phyloP scores from a whole-genome alignment of 2,888 invertebrate species.

The Aquatica leii region DNA sequence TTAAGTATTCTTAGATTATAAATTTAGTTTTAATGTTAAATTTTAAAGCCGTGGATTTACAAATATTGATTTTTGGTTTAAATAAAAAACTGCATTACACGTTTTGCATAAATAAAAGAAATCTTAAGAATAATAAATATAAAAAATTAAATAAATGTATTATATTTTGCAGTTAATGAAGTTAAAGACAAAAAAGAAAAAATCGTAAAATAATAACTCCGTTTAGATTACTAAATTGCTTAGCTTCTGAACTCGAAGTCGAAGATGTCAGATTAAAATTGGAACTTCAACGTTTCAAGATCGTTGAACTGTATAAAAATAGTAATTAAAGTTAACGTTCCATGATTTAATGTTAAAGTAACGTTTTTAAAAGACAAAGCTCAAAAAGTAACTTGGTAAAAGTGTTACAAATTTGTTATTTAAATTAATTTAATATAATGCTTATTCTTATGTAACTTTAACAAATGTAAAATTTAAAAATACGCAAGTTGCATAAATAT shows the following conservation, averaged over 20 bases:
- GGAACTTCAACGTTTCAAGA: constrained; percentile 14
- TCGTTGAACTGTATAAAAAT: constrained; percentile 13
- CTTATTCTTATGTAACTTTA: not conserved
- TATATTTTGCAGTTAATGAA: constrained; percentile 9
- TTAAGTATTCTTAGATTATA: too few relatives aligned
- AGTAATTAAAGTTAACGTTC: constrained; percentile 14
- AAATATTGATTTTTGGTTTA: too few relatives aligned
- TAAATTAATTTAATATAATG: not conserved
- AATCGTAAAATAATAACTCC: constrained; percentile 8
- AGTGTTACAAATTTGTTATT: not conserved
- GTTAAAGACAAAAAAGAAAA: not conserved
- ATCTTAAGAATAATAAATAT: too few relatives aligned
- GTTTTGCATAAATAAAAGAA: too few relatives aligned
- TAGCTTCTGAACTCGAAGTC: constrained; percentile 2
- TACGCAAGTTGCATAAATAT: not conserved
- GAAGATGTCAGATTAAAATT: constrained; percentile 14
- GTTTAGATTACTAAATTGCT: constrained; percentile 2
- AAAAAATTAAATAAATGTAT: too few relatives aligned
- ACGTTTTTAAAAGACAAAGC: not conserved
- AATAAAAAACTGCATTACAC: too few relatives aligned
- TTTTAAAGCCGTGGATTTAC: too few relatives aligned
- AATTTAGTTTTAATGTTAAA: too few relatives aligned
- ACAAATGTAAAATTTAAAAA: not conserved
- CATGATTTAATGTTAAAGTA: constrained; percentile 10
- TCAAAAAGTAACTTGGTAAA: not conserved